A percentile compares a stretch with the other conserved stretches of the same genome.
These are phyloP conservation scores for Malurus leucopterus DNA, from an alignment of 2,797 vertebrate species.

Conservation along the genomic window DNA sequence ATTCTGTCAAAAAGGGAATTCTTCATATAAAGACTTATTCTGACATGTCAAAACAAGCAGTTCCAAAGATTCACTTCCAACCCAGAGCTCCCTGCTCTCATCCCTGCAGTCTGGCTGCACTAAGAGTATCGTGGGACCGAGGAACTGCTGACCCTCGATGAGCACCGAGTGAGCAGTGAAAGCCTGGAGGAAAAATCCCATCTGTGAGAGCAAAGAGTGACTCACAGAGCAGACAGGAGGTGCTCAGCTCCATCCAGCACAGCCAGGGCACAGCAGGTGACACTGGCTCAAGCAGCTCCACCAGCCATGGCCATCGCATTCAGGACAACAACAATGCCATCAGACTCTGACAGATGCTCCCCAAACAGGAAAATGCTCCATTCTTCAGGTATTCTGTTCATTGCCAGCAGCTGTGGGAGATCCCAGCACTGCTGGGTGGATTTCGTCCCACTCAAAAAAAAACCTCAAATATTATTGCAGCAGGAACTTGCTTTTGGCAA, in stretches of 20 bases:
- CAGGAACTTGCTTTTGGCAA: neutral
- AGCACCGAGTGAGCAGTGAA: neutral
- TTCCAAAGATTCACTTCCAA: neutral
- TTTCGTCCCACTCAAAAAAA: neutral
- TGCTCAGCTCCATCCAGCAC: neutral
- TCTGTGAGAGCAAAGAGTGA: neutral
- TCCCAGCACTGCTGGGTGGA: neutral
- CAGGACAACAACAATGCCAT: neutral
- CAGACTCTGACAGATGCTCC: neutral
- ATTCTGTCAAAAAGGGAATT: neutral
- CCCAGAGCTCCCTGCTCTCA: neutral
- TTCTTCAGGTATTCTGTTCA: neutral
- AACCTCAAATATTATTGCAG: neutral
- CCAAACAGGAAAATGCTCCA: neutral
- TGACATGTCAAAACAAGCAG: neutral
- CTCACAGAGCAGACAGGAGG: neutral
- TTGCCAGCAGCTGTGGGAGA: neutral
- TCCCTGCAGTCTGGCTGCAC: neutral
- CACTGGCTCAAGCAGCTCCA: neutral
- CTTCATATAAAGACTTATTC: neutral
- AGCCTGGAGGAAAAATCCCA: neutral
- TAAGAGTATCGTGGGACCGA: neutral
- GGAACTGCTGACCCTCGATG: neutral
- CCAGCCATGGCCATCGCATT: accelerated
- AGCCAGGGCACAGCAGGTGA: neutral